Percentiles rank a stretch among this genome's conserved stretches.
phyloP scores from a whole-genome alignment of 2,888 invertebrate genomes.

The Netelia inedita region DNA sequence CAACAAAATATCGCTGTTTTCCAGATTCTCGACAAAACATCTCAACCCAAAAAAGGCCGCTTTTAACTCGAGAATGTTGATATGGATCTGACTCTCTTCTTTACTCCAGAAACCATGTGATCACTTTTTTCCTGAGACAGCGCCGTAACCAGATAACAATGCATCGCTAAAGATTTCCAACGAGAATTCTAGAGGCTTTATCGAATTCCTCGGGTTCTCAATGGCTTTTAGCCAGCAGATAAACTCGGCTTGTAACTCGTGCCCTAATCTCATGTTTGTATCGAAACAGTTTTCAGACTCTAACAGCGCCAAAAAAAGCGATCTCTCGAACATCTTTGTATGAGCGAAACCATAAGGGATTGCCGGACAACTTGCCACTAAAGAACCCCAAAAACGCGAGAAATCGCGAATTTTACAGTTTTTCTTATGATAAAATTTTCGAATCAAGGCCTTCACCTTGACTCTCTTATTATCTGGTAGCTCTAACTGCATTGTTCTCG shows the following conservation, averaged over 20 bases:
- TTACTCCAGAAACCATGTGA: constrained; percentile 51
- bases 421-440: neutral
- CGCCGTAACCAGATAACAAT: constrained; percentile 24
- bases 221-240: constrained; percentile 45
- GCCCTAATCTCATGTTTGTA: constrained; percentile 39
- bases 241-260: constrained; percentile 40
- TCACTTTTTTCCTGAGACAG: neutral
- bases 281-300: constrained; percentile 55
- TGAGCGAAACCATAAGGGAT: constrained; percentile 12
- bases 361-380: constrained; percentile 13
- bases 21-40: constrained; percentile 52
- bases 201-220: neutral
- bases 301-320: constrained; percentile 56
- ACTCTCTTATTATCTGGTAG: constrained; percentile 6
- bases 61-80: constrained; percentile 56
- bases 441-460: neutral
- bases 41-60: constrained; percentile 56
- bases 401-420: neutral
- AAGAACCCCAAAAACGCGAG: neutral
- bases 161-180: constrained; percentile 26
- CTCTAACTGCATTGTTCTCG: constrained; percentile 23
- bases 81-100: constrained; percentile 38
- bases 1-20: constrained; percentile 46
- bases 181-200: neutral
- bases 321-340: constrained; percentile 55